Conservation (phyloP, 2,797 vertebrate species). For the Octomys mimax region DNA sequence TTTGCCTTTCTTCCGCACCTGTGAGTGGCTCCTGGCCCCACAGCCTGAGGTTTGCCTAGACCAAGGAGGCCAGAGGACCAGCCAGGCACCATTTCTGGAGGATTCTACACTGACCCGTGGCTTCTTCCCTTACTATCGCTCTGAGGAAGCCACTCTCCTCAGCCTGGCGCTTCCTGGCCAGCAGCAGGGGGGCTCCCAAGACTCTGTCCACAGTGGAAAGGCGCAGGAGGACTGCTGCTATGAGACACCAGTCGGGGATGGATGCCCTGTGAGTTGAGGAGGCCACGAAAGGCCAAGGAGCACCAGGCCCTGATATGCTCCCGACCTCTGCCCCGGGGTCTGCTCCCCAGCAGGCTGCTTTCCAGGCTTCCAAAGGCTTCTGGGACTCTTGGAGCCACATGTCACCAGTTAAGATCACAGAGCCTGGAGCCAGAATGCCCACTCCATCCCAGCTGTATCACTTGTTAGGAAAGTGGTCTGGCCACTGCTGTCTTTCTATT, state of each 20-base stretch:
- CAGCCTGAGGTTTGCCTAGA: neutral
- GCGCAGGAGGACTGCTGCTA: neutral
- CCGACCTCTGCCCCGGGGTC: neutral
- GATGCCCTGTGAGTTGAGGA: constrained; percentile 49
- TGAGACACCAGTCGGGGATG: accelerated
- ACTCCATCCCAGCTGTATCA: neutral
- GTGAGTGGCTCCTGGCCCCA: neutral
- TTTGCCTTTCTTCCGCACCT: constrained; percentile 81
- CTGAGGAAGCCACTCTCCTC: constrained; percentile 68
- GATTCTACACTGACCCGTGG: neutral
- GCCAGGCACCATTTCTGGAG: neutral
- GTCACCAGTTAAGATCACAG: neutral
- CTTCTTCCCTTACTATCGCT: constrained; percentile 79
- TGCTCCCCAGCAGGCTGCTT: neutral
- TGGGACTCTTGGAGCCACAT: neutral
- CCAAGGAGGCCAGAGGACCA: neutral
- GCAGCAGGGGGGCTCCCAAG: neutral
- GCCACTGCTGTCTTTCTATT: neutral
- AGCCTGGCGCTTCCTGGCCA: neutral
- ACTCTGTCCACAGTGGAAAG: neutral
- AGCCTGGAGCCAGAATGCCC: neutral
- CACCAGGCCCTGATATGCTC: neutral
- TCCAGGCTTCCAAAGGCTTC: neutral
- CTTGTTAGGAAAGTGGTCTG: neutral
- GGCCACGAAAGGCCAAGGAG: neutral